These are phyloP conservation scores for Strongylocentrotus purpuratus DNA, from an alignment of 35 echinoderm and acorn worm species.

Conservation along the genomic window DNA sequence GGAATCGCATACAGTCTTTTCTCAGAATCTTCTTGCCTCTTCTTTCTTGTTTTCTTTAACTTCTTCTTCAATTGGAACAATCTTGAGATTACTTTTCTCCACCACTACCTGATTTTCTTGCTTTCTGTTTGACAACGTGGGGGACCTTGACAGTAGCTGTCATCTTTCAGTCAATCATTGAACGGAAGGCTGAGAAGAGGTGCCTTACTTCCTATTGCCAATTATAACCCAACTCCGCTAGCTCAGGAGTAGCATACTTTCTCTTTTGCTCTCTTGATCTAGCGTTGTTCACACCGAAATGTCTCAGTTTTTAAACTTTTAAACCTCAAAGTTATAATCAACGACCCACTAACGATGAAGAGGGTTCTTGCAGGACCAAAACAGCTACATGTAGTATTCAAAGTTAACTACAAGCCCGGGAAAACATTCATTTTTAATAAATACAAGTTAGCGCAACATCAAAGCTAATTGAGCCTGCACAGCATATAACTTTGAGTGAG, in stretches of 20 bases:
- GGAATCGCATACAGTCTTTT: background rate
- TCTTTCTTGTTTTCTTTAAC: background rate
- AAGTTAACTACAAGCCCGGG: too few relatives aligned
- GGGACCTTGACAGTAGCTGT: background rate
- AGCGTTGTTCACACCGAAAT: too few relatives aligned
- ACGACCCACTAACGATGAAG: too few relatives aligned
- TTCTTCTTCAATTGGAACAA: background rate
- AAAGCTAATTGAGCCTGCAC: too few relatives aligned
- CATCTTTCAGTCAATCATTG: background rate
- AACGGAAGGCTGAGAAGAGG: constrained; percentile 15
- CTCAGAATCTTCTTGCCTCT: background rate
- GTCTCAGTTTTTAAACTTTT: too few relatives aligned
- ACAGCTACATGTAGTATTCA: too few relatives aligned
- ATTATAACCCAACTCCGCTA: background rate
- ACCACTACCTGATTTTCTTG: background rate
- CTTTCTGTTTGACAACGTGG: background rate
- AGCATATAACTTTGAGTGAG: too few relatives aligned
- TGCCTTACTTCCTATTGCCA: constrained; percentile 9
- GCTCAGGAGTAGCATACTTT: background rate
- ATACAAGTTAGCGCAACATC: too few relatives aligned
- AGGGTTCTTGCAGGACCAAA: too few relatives aligned
- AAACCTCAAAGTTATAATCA: too few relatives aligned
- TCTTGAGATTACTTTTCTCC: constrained; percentile 17
- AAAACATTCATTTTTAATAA: too few relatives aligned
- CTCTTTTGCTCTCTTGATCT: background rate